Evolutionary conservation across 2,888 invertebrate species (phyloP), one percentile per base, ranked within the genome.

Genomic region (Volucella inflata): DNA sequence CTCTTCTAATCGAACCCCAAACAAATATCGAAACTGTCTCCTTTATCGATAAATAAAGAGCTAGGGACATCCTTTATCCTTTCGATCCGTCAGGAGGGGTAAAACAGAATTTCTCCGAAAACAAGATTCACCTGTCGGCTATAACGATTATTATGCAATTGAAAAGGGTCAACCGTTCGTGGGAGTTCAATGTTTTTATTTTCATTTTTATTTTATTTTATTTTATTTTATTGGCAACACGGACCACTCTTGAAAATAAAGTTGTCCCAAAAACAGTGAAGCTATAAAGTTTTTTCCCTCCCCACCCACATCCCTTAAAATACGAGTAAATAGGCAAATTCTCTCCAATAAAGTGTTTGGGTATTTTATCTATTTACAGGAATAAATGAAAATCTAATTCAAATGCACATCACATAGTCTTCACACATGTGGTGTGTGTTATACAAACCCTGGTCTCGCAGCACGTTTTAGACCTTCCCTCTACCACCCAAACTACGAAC

Each of bases 81-180:
- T 8, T 16, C 12, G 8, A 50, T 0, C 17, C 44, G n/a, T n/a
- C n/a, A n/a, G n/a, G 30, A 30, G 30, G 30, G 30, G 6, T 30
- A 30, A 30, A 30, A 6, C 4, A 30, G 6, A 6, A 6, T 0
- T 30, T 30, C 30, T 30, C 4, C 21, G 48, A 46, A 30, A 17
- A 42, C 11, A 55, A 48, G 51, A 77, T 64, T 82, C 67, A 78
- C 77, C 83, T 74, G 78, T 78, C 72, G 74, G 53, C 77, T 50
- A 64, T 83, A 68, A 78, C 55, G 62, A 83, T 78, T 78, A 74
- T 78, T 60, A 68, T 74, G 72, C 67, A 74, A 83, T 83, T 83
- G 83, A 83, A 72, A 74, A 83, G 74, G 83, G 83, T 83, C 55
- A 68, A 64, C 67, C 38, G 53, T 60, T 60, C 62, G 40, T 48